These are phyloP conservation scores for Caloenas nicobarica DNA, from an alignment of 2,113 vertebrate species.

Conservation along the genomic window DNA sequence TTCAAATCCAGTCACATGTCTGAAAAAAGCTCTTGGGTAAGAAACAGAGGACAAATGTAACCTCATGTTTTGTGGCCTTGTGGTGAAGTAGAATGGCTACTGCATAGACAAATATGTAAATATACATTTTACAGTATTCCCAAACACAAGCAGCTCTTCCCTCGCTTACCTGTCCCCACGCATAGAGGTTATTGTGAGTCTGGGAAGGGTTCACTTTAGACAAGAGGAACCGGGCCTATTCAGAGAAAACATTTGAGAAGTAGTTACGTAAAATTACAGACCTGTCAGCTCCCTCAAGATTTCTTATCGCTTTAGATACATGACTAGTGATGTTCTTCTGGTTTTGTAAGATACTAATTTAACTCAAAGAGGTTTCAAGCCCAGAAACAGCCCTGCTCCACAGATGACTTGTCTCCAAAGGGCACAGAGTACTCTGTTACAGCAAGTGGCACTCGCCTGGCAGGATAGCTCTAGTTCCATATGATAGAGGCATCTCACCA, in stretches of 20 bases:
- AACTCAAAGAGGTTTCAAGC: not conserved
- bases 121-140: not conserved
- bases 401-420: not conserved
- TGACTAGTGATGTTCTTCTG: not conserved
- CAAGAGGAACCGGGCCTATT: conserved; percentile 92
- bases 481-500: accelerated
- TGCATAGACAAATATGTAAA: accelerated
- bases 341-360: not conserved
- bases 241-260: conserved; percentile 32
- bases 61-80: accelerated
- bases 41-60: not conserved
- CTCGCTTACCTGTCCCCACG: conserved; percentile 90
- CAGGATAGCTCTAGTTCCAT: not conserved
- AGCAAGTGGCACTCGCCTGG: not conserved
- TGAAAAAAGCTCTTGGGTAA: not conserved
- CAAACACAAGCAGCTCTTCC: not conserved
- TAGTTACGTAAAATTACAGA: not conserved
- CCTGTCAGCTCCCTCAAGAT: not conserved
- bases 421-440: not conserved
- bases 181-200: conserved; percentile 96
- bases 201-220: conserved; percentile 99
- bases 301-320: not conserved
- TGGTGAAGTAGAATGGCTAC: not conserved
- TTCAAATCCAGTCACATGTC: not conserved
- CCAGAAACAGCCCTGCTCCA: not conserved